Base-by-base conservation (phyloP, 92 coral and sea anemone species). In the Epizoanthus ramosus region DNA sequence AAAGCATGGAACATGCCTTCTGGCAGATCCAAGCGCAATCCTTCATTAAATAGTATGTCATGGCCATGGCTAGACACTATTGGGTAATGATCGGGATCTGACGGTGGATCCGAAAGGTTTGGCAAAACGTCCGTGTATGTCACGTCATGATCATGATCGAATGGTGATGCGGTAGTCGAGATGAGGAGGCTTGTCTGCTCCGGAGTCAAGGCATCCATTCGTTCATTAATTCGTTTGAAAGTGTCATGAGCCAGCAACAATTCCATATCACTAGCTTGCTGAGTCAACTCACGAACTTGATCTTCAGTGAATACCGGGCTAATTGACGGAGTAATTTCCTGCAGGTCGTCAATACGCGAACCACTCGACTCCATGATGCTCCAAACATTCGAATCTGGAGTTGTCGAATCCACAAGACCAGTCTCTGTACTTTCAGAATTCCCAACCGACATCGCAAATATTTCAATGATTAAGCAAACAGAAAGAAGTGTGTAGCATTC, bases 231-330 rank as follows among this genome's bases (percentile, higher is more conserved):
- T 37, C 93, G 89, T 57, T 93, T 93, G 57, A 91, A 91, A 68
- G 97, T 87, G 22, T 91, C 95, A 64, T 74, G 91, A 17, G 86
- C 92, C 64, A 91, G 82, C 59, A 92, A 54, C 6, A 93, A 92
- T 56, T 93, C 98, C 41, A 91, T 85, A 37, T 84, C 98, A 35
- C 93, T 68, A 16, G 94, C 75, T 70, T 94, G 97, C 33, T 75
- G 92, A 10, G 98, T 89, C 9, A 95, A 75, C 57, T 95, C 94
- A 53, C 93, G 94, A 14, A 95, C 98, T 76, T 95, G 98, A 73
- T 95, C 98, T 39, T 95, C 99, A n/a, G 98, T 94, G 74, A 96
- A 96, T 33, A 90, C 94, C 10, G 98, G 98, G 57, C 99, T 94
- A 60, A 96, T 92, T 1, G 99, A 96, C 12, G 99, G 99, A 8